A percentile compares a stretch with the other conserved stretches of the same genome.
phyloP scores from a whole-genome alignment of 1,140 invertebrate genomes.

The Drosophila sp. region DNA sequence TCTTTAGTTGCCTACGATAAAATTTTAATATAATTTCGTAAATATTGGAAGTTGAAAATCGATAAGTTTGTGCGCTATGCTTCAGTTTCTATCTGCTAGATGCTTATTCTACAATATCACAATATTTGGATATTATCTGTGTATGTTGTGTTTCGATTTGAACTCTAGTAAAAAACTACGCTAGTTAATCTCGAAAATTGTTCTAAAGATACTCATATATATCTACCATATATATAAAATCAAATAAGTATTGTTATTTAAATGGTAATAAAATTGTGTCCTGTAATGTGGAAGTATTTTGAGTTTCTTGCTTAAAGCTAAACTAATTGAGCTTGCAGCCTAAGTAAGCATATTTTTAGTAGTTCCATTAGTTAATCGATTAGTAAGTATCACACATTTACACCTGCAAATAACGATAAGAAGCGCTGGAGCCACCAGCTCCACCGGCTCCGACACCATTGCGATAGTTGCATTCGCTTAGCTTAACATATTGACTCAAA shows the following conservation, averaged over 20 bases:
- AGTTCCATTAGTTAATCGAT: constrained; percentile 45
- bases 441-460: constrained; percentile 25
- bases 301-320: constrained; percentile 51
- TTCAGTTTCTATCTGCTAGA: constrained; percentile 52
- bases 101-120: constrained; percentile 64
- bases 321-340: constrained; percentile 67
- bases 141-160: constrained; percentile 22
- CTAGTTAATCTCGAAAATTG: constrained; percentile 46
- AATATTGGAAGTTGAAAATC: constrained; percentile 54
- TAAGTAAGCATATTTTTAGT: constrained; percentile 55
- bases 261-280: constrained; percentile 56
- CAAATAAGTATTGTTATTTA: constrained; percentile 1
- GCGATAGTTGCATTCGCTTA: constrained; percentile 75
- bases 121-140: constrained; percentile 71
- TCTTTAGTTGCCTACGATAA: constrained; percentile 16
- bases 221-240: constrained; percentile 40
- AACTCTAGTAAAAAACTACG: constrained; percentile 66
- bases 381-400: constrained; percentile 60
- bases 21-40: constrained; percentile 18
- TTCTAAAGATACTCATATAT: constrained; percentile 48
- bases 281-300: constrained; percentile 66
- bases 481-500: constrained; percentile 75
- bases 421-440: constrained; percentile 30
- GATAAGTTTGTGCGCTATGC: constrained; percentile 73
- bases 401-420: constrained; percentile 78